Base-by-base conservation (phyloP, 2,797 vertebrate genomes). In the Macropodus opercularis region DNA sequence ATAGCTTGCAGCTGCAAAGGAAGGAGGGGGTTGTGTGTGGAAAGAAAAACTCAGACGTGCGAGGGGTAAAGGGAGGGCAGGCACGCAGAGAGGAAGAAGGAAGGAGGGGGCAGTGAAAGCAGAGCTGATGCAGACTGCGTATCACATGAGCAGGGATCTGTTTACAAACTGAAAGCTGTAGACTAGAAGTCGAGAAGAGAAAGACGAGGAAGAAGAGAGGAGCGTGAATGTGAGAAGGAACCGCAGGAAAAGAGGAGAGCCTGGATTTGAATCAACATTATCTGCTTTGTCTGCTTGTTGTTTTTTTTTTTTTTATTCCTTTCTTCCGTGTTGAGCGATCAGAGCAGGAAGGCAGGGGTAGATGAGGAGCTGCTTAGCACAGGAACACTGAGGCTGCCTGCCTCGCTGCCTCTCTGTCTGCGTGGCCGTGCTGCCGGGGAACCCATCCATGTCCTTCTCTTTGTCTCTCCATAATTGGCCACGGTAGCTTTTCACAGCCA, bases 111-210 rank as follows among this genome's bases (percentile, higher is more conserved):
- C 72, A 77, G 80, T 80, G 87, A 89, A 85, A 83, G 72, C 72
- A 84, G 88, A 90, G 85, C 86, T 80, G 89, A 90, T 88, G 90
- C 86, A 90, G 87, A 76, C 84, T 57, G 79, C 71, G 72, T 89
- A 90, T 92, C 92, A 92, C 91, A 91, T 91, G 89, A 90, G 88
- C 87, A 76, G 77, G 77, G 89, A 88, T 91, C 89, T 92, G 92
- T 92, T 92, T 92, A 91, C 90, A 91, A 92, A 91, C 89, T 76
- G 84, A 88, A 74, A 61, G 60, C 75, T 53, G 62, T 64, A 76
- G 83, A 80, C 70, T 65, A 86, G 87, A 83, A 85, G 85, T 79
- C 69, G 74, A 68, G 75, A 87, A 32, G 29, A 32, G 63, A 74
- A 65, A 69, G 57, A 55, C 53, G 23, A 81, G 70, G 68, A 70